Percentiles rank a stretch among this genome's conserved stretches.
Evolutionary conservation across 2,113 vertebrate species (phyloP).

Genomic region (Fregetta grallaria): DNA sequence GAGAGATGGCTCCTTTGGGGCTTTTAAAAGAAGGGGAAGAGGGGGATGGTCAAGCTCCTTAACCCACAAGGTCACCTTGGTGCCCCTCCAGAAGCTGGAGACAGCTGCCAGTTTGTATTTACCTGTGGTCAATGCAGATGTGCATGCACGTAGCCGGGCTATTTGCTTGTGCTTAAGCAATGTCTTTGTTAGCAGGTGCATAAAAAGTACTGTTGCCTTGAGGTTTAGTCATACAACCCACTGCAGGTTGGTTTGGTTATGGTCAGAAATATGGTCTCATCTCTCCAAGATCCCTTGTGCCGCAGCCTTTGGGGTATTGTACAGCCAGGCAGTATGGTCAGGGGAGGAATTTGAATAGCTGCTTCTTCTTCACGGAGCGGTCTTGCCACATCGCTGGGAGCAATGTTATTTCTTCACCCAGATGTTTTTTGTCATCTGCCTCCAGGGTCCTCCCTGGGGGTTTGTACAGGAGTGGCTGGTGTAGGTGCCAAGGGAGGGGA

Average conservation of each 20-base stretch:
- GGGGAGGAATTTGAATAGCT: not conserved
- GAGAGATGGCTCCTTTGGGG: not conserved
- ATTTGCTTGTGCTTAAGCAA: not conserved
- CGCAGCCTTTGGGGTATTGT: not conserved
- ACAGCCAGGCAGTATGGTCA: not conserved
- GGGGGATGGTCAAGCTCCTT: not conserved
- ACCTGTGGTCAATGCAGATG: not conserved
- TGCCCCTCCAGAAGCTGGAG: not conserved
- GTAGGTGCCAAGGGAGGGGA: not conserved
- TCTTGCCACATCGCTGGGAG: not conserved
- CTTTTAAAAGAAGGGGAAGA: not conserved
- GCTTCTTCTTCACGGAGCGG: not conserved
- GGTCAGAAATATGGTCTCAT: not conserved
- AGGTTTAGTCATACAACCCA: not conserved
- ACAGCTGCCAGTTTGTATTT: not conserved
- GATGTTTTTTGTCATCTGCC: not conserved
- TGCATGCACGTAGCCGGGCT: not conserved
- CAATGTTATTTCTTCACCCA: not conserved
- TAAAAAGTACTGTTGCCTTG: not conserved
- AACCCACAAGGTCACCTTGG: not conserved
- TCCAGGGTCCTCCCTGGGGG: not conserved
- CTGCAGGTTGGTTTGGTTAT: not conserved
- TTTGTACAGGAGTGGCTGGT: not conserved
- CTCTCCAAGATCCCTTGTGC: not conserved
- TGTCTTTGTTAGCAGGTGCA: conserved; percentile 4